Conservation (phyloP, 2,797 vertebrate genomes). For the Sebastes aleutianus region DNA sequence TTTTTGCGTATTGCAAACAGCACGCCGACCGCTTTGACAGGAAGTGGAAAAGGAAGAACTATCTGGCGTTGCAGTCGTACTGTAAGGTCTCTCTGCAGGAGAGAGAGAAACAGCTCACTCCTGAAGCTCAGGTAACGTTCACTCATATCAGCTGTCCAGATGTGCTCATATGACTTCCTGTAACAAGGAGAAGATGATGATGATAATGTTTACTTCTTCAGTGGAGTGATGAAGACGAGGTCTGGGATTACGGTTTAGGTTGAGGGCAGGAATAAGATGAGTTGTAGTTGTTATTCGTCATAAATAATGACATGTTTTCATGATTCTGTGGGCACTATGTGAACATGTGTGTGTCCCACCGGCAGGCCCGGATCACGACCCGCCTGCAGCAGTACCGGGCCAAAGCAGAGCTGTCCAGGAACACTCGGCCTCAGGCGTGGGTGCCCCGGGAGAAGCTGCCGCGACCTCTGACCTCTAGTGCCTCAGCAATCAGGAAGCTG, state of each 20-base stretch:
- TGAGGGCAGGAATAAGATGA: background rate
- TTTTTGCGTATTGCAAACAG: slow-evolving; percentile 99
- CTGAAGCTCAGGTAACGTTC: slow-evolving; percentile 91
- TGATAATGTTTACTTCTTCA: background rate
- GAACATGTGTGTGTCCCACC: background rate
- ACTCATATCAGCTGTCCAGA: background rate
- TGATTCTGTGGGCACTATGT: too few relatives aligned
- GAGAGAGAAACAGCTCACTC: slow-evolving; percentile 93
- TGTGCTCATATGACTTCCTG: background rate
- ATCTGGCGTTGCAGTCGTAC: slow-evolving; percentile 96
- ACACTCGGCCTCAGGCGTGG: slow-evolving; percentile 96
- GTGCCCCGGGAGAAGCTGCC: slow-evolving; percentile 97
- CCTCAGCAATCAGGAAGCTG: slow-evolving; percentile 95
- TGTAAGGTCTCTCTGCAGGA: slow-evolving; percentile 97
- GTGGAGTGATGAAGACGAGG: background rate
- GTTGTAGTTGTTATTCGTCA: background rate
- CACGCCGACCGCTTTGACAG: slow-evolving; percentile 98
- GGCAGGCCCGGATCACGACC: slow-evolving; percentile 92
- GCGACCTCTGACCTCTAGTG: slow-evolving; percentile 94
- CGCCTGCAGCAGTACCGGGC: slow-evolving; percentile 96
- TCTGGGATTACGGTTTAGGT: background rate
- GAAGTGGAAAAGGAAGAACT: slow-evolving; percentile 99
- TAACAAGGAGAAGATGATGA: background rate
- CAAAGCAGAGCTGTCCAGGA: slow-evolving; percentile 94
- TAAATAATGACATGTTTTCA: background rate